Percentiles rank a stretch among this genome's conserved stretches.
These are phyloP conservation scores for Acleris literana DNA, from an alignment of 2,888 invertebrate species.

Conservation along the genomic window DNA sequence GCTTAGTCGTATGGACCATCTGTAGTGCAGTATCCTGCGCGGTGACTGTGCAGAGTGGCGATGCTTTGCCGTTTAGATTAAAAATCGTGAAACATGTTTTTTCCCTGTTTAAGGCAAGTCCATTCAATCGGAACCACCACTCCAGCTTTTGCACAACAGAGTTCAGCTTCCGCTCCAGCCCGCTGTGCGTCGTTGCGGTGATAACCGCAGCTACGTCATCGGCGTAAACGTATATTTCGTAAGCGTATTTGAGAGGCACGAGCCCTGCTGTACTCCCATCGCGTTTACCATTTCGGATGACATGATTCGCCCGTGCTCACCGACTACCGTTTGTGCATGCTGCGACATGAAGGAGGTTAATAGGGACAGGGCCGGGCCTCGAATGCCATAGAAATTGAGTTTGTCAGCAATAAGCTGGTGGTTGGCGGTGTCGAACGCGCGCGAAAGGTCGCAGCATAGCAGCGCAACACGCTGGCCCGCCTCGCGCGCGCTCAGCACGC, in stretches of 20 bases:
- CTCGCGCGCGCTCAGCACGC: slow-evolving; percentile 13
- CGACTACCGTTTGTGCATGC: slow-evolving; percentile 1
- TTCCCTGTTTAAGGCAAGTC: not conserved
- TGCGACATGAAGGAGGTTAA: not conserved
- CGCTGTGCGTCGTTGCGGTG: not conserved
- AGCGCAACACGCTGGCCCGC: not conserved
- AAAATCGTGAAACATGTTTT: not conserved
- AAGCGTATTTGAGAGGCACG: not conserved
- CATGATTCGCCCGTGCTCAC: not conserved
- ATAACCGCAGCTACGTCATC: slow-evolving; percentile 2
- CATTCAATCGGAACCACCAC: not conserved
- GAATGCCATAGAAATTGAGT: slow-evolving; percentile 12
- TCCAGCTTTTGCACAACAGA: not conserved
- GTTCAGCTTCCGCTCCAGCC: not conserved
- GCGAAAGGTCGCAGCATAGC: slow-evolving; percentile 12
- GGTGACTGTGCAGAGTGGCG: not conserved
- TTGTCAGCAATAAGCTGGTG: slow-evolving; percentile 16
- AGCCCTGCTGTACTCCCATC: not conserved
- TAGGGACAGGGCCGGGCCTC: slow-evolving; percentile 11
- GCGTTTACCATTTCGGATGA: not conserved
- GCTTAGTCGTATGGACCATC: not conserved
- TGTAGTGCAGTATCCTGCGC: not conserved
- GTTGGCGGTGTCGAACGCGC: slow-evolving; percentile 29
- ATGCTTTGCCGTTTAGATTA: not conserved
- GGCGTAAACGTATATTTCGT: not conserved